phyloP scores from a whole-genome alignment of 2,888 invertebrate genomes.

The Elegia similella region DNA sequence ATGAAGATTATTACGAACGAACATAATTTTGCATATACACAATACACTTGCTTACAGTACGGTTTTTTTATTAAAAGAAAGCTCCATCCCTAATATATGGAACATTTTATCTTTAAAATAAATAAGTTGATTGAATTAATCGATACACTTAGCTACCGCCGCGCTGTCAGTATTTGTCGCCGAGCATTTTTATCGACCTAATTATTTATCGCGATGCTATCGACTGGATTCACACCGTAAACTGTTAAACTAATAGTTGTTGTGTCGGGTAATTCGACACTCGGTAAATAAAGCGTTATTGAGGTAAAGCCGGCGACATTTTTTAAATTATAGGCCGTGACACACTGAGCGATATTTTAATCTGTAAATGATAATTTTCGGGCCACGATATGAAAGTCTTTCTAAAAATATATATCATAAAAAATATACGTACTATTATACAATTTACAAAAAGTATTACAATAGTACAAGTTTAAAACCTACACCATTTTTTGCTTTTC shows the following conservation, averaged over 20 bases:
- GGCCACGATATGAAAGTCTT: too few species aligned
- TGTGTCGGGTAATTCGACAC: conserved; percentile 70
- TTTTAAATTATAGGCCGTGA: conserved; percentile 9
- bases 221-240: conserved; percentile 58
- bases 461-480: too few species aligned
- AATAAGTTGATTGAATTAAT: not conserved
- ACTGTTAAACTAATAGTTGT: conserved; percentile 60
- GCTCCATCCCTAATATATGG: not conserved
- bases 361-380: not conserved
- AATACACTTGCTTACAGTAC: too few species aligned
- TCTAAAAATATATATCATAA: too few species aligned
- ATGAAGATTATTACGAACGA: too few species aligned
- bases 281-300: conserved; percentile 22
- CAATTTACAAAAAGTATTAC: too few species aligned
- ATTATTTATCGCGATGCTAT: conserved; percentile 57
- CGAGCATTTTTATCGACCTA: conserved; percentile 43
- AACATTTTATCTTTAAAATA: not conserved
- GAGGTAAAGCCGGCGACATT: conserved; percentile 1
- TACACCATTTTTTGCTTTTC: too few species aligned
- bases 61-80: not conserved
- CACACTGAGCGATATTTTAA: not conserved
- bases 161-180: not conserved
- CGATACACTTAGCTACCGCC: conserved; percentile 4
- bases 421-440: too few species aligned
- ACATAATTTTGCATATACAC: too few species aligned